Conservation (phyloP, 2,888 invertebrate species). For the Argynnis bischoffii region DNA sequence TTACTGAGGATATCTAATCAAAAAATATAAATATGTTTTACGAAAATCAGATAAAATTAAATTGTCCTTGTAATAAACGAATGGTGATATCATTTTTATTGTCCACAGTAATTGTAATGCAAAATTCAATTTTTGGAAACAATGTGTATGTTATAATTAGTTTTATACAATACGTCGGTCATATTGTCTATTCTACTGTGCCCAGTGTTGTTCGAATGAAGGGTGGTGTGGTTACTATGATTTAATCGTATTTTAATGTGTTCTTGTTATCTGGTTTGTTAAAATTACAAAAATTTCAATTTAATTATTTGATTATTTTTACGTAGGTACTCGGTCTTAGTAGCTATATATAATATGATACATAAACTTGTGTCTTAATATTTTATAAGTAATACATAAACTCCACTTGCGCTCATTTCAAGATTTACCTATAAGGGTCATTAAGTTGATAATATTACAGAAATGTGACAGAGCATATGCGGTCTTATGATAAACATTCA, state of each 20-base stretch:
- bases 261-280: too few species aligned
- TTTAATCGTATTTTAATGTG: too few species aligned
- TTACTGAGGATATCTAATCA: too few species aligned
- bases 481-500: slow-evolving; percentile 6
- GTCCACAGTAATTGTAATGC: slow-evolving; percentile 36
- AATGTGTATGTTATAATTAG: slow-evolving; percentile 41
- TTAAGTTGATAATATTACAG: too few species aligned
- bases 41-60: slow-evolving; percentile 11
- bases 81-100: slow-evolving; percentile 35
- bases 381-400: too few species aligned
- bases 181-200: not conserved
- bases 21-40: not conserved
- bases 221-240: too few species aligned
- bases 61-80: slow-evolving; percentile 8
- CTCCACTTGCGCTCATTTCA: too few species aligned
- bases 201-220: not conserved
- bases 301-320: too few species aligned
- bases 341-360: not conserved
- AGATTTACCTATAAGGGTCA: not conserved
- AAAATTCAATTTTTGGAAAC: slow-evolving; percentile 48
- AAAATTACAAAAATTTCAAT: too few species aligned
- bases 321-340: too few species aligned
- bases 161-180: slow-evolving; percentile 6
- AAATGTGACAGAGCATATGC: not conserved
- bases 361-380: too few species aligned